Evolutionary conservation across 2,113 vertebrate species (phyloP), one percentile per base, ranked within the genome.

Genomic region (Indri indri): DNA sequence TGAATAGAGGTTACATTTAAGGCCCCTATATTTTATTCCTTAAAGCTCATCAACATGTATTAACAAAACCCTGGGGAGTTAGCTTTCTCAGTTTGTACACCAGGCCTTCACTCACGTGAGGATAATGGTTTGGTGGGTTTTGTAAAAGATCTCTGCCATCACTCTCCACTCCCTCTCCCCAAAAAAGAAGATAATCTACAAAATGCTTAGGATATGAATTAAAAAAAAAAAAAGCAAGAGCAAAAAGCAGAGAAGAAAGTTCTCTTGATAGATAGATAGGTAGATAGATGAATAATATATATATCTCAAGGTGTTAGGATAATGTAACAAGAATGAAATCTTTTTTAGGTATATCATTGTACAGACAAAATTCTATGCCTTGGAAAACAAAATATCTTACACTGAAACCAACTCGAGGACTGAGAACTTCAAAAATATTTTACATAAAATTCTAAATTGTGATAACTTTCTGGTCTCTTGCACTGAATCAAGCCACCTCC

Each of bases 41-140:
- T 85, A 92, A 85, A 94, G 47, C 61, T 88, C 65, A 97, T 96
- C 80, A 94, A 65, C 68, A 88, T 94, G 77, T 88, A 54, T 18
- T 54, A 54, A 54, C 18, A 84, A 66, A 50, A 22, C 77, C 32
- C 32, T 66, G 50, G 40, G 22, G 63, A 54, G 63, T 27, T 45
- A 52, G 14, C 74, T 95, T 73, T 95, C 45, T 61, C 57, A 61
- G 7, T 71, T 63, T 85, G 22, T 94, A 47, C 8, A 79, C 32
- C 13, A 88, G 30, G 30, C 17, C 90, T 94, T 95, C 40, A 76
- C 63, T 93, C 80, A 59, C 40, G 57, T 79, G 68, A 94, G 45
- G 73, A 76, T 85, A 71, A 79, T 32, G 88, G 54, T 88, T 97
- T 1, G 1, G 42, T 54, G 82, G 89, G 32, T 94, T 50, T 73